Base-by-base conservation (phyloP, 37 sponge, comb jelly and placozoan genomes). In the Spongilla lacustris region DNA sequence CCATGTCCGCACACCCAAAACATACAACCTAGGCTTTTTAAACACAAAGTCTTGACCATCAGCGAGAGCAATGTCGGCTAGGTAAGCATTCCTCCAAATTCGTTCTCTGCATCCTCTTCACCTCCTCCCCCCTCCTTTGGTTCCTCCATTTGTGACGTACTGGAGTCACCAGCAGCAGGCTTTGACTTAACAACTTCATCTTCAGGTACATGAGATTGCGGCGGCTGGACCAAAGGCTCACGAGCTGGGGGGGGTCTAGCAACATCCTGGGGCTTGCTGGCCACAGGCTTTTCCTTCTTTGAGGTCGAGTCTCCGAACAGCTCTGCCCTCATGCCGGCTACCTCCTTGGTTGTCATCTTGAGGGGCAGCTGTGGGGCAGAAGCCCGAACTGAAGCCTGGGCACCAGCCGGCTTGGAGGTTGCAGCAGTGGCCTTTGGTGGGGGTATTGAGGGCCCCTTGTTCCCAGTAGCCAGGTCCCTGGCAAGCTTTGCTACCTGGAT, bases 401-500 rank as follows among this genome's bases (percentile, higher is more conserved):
- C 17, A 76, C 34, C 33, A 26, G 77, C 33, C 8, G 22, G 36
- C 21, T 35, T 76, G 12, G 33, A 35, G 17, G 77, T 0, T 33
- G 36, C 25, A 35, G 81, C 29, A 21, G 69, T 68, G 81, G 58
- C 58, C 19, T 17, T 10, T 1, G 58, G 58, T 1, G 58, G 58
- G 11, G 58, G 58, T 1, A 58, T 58, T 8, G 58, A 58, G 58
- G 58, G 58, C 1, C 58, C 58, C 58, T 58, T 58, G 58, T 58
- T 58, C 12, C 58, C 58, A 58, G 58, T 14, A 58, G 76, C 82
- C 69, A 91, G 50, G 66, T 87, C 89, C 23, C 88, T 76, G 35
- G 84, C 89, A 36, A 91, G 58, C 50, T 91, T 91, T 11, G 89
- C 92, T 68, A 91, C 41, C 92, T 91, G 27, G 22, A 36, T 6